Conservation (phyloP, 2,888 invertebrate genomes). For the Plebejus anna region DNA sequence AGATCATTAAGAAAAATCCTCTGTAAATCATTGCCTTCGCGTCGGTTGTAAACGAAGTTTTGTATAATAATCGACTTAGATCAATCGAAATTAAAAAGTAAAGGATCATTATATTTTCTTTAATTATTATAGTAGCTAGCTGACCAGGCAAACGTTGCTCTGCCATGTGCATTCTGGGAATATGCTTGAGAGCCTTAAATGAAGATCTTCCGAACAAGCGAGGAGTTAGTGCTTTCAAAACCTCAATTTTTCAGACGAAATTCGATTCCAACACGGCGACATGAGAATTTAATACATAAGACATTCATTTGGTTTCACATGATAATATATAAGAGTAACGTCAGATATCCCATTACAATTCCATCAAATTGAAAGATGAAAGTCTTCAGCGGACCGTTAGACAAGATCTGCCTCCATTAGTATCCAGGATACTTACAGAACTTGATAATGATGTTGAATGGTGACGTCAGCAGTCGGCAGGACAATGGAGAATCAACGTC, state of each 20-base stretch:
- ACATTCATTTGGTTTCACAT: background rate
- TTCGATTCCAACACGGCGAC: background rate
- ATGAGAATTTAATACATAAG: background rate
- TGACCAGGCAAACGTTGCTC: no score
- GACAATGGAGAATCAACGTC: slow-evolving; percentile 78
- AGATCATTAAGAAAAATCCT: no score
- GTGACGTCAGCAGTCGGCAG: slow-evolving; percentile 62
- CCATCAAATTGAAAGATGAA: background rate
- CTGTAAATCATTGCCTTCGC: no score
- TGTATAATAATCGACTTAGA: no score
- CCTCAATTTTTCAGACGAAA: background rate
- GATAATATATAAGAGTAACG: background rate
- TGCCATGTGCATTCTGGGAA: no score
- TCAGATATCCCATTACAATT: background rate
- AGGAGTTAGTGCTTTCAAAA: background rate
- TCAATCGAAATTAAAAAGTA: no score
- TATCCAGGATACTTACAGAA: slow-evolving; percentile 40
- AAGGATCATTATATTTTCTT: no score
- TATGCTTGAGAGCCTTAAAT: no score
- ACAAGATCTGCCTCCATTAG: slow-evolving; percentile 35
- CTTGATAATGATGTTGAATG: slow-evolving; percentile 22
- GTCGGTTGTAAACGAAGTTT: no score
- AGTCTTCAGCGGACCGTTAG: slow-evolving; percentile 11
- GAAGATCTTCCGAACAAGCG: background rate
- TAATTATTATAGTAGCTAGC: no score